These are phyloP conservation scores for Anguilla marmorata DNA, from an alignment of 2,797 vertebrate genomes.

Conservation along the genomic window DNA sequence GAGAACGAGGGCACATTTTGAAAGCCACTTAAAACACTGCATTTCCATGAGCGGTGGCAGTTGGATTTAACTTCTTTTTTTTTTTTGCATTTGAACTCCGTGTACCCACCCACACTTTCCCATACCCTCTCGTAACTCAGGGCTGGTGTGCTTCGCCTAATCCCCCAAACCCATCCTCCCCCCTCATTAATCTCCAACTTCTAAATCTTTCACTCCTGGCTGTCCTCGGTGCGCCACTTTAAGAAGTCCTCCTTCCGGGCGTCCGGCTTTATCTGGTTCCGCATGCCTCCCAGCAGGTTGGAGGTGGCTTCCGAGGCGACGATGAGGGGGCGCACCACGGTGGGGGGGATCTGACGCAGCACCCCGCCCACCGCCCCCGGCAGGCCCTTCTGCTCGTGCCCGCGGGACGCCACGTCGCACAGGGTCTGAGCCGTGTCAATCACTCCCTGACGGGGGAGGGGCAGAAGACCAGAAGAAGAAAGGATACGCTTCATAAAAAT, in stretches of 20 bases:
- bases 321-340: constrained; percentile 88
- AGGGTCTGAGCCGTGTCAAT: constrained; percentile 90
- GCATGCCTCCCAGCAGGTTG: constrained; percentile 88
- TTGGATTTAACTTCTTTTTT: constrained; percentile 38
- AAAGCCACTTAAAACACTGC: constrained; percentile 59
- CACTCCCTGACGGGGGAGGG: constrained; percentile 71
- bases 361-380: constrained; percentile 89
- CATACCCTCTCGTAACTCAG: not conserved
- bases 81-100: constrained; percentile 48
- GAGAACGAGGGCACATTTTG: constrained; percentile 35
- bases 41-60: constrained; percentile 3
- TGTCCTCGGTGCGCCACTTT: constrained; percentile 87
- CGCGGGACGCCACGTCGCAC: constrained; percentile 86
- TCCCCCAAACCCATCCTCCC: not conserved
- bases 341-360: constrained; percentile 90
- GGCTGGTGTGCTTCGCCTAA: not conserved
- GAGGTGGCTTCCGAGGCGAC: constrained; percentile 90
- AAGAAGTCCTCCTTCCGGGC: constrained; percentile 88
- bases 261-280: constrained; percentile 92
- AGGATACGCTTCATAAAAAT: not conserved
- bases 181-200: not conserved
- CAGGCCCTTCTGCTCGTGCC: constrained; percentile 90
- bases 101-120: constrained; percentile 48
- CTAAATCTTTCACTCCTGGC: constrained; percentile 74
- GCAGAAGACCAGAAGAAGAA: not conserved